Conservation (phyloP, 1,140 invertebrate species). For the Euura lappo region DNA sequence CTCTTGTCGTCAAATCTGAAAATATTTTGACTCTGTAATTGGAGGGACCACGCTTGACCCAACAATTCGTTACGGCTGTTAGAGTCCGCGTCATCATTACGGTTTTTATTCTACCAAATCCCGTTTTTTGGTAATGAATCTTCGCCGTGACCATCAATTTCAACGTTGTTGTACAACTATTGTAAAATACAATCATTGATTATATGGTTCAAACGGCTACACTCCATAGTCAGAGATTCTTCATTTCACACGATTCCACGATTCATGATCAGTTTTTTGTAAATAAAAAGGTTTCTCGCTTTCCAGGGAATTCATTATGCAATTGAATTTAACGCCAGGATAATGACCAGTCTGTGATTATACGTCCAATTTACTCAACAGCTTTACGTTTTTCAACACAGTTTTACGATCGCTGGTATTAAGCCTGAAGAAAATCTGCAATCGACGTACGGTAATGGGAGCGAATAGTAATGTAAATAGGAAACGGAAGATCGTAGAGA, state of each 20-base stretch:
- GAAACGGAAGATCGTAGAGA: neutral
- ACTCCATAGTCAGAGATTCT: slow-evolving; percentile 17
- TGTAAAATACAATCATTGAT: slow-evolving; percentile 19
- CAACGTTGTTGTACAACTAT: neutral
- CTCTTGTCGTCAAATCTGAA: neutral
- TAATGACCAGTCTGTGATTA: no score
- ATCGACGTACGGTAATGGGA: no score
- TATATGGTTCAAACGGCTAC: slow-evolving; percentile 19
- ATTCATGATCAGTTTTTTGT: no score
- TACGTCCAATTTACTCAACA: no score
- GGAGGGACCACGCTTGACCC: neutral
- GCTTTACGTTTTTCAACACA: no score
- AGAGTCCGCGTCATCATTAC: neutral
- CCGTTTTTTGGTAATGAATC: slow-evolving; percentile 3
- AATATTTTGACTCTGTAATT: neutral
- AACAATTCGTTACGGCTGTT: neutral
- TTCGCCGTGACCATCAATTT: neutral
- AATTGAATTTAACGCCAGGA: no score
- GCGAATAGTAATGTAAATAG: no score
- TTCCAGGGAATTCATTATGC: no score
- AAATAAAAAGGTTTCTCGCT: no score
- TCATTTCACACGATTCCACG: no score
- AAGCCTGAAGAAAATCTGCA: no score
- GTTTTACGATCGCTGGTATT: no score
- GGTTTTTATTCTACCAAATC: neutral